Percentiles rank a stretch among this genome's conserved stretches.
Evolutionary conservation across 2,113 vertebrate genomes (phyloP).

Genomic region (Stegostoma tigrinum): DNA sequence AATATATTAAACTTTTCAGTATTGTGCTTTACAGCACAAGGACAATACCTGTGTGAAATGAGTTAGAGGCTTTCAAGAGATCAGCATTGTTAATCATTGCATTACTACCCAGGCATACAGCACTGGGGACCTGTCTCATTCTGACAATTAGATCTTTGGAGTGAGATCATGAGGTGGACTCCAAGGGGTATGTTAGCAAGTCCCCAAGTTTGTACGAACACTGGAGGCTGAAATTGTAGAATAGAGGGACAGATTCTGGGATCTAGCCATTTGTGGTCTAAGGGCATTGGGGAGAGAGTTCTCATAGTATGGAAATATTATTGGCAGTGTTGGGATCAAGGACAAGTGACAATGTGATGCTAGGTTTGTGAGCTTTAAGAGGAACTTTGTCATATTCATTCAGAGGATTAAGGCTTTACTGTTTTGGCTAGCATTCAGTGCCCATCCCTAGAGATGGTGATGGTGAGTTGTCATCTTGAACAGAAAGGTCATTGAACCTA

Average conservation of each 20-base stretch:
- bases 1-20: too few species aligned
- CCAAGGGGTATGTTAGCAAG: neutral
- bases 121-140: neutral
- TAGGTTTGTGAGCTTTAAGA: neutral
- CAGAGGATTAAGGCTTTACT: too few species aligned
- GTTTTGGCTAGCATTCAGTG: too few species aligned
- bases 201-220: neutral
- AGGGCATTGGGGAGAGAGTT: neutral
- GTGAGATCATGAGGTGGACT: neutral
- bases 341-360: neutral
- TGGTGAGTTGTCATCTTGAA: too few species aligned
- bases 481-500: too few species aligned
- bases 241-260: neutral
- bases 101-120: neutral
- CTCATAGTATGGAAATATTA: neutral
- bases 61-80: neutral
- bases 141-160: neutral
- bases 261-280: neutral
- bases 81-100: neutral
- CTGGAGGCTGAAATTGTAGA: neutral
- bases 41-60: neutral
- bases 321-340: neutral
- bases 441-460: neutral
- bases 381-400: neutral
- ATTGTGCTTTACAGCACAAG: too few species aligned